Evolutionary conservation across 92 coral and sea anemone genomes (phyloP).

Genomic region (Epizoanthus rinbou): DNA sequence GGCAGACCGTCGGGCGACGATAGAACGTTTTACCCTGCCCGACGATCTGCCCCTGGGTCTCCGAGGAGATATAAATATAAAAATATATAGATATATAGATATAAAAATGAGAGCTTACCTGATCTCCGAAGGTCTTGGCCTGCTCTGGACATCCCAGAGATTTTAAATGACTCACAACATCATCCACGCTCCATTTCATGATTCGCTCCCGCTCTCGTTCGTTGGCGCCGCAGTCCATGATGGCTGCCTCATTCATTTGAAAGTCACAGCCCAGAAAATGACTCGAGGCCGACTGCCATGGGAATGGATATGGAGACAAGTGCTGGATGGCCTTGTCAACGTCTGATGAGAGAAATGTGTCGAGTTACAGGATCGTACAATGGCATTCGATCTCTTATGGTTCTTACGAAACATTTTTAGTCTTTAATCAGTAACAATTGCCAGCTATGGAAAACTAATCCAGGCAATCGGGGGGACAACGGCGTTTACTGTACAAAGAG

Average conservation of each 20-base stretch:
- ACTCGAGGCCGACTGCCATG: constrained; percentile 43
- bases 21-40: no score
- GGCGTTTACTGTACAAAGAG: no score
- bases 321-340: constrained; percentile 47
- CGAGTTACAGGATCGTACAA: no score
- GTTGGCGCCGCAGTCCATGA: constrained; percentile 46
- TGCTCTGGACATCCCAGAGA: constrained; percentile 89
- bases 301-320: constrained; percentile 40
- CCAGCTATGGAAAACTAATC: no score
- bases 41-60: no score
- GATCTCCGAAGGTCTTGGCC: constrained; percentile 88
- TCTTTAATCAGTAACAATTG: no score
- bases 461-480: no score
- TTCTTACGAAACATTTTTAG: no score
- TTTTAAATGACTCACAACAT: constrained; percentile 85
- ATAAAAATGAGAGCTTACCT: constrained; percentile 48
- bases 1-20: no score
- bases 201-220: constrained; percentile 75
- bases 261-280: constrained; percentile 33
- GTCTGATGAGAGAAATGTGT: neutral
- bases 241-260: constrained; percentile 31
- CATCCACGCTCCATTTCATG: constrained; percentile 85
- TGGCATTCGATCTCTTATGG: no score
- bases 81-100: no score
- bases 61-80: no score